A percentile compares a stretch with the other conserved stretches of the same genome.
Conservation (phyloP, 2,888 invertebrate species). For the Mechanitis mazaeus region DNA sequence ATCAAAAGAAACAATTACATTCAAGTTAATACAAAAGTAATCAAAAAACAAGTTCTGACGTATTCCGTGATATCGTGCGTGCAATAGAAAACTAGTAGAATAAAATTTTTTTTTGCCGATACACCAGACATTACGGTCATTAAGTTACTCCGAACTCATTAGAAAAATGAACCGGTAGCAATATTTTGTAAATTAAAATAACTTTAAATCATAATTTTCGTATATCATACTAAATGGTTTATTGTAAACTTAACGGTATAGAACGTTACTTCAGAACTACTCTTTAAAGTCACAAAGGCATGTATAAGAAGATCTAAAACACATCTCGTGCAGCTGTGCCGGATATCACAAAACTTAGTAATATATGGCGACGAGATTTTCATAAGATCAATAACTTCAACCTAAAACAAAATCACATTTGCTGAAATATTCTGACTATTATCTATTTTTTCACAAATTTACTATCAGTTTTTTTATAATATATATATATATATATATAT, state of each 20-base stretch:
- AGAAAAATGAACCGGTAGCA: no score
- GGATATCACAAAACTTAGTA: no score
- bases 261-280: no score
- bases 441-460: neutral
- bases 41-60: slow-evolving; percentile 23
- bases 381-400: no score
- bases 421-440: no score
- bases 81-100: slow-evolving; percentile 33
- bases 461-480: neutral
- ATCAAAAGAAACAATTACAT: no score
- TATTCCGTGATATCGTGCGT: slow-evolving; percentile 39
- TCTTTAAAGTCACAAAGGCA: no score
- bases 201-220: slow-evolving; percentile 8
- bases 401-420: neutral
- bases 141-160: slow-evolving; percentile 1
- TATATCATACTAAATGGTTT: no score
- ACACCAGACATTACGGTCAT: slow-evolving; percentile 18
- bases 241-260: neutral
- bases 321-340: no score
- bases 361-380: no score
- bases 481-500: neutral
- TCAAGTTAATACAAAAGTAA: no score
- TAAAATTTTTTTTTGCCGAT: slow-evolving; percentile 34
- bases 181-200: slow-evolving; percentile 4
- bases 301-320: no score